Percentiles rank a stretch among this genome's conserved stretches.
Conservation (phyloP, 2,797 vertebrate species). For the Synaphobranchus kaupii region DNA sequence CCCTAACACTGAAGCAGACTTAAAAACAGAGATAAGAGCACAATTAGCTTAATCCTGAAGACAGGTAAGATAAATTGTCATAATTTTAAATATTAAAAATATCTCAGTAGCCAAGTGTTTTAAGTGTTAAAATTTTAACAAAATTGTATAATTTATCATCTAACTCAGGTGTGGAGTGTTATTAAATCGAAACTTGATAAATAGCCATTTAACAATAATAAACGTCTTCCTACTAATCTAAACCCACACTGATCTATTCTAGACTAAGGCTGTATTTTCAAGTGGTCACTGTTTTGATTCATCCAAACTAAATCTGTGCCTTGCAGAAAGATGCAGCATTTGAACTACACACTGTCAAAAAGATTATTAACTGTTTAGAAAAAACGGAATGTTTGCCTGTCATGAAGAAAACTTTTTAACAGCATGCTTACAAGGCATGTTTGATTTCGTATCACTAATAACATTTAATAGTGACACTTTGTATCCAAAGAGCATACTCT, state of each 20-base stretch:
- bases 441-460: not conserved
- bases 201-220: not conserved
- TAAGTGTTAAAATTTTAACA: not conserved
- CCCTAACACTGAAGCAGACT: not conserved
- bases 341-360: not conserved
- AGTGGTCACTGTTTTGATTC: not conserved
- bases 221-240: not conserved
- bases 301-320: not conserved
- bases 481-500: not conserved
- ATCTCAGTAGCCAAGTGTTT: not conserved
- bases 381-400: not conserved
- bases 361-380: not conserved
- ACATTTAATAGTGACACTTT: not conserved
- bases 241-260: not conserved
- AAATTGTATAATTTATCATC: not conserved
- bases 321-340: not conserved
- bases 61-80: conserved; percentile 21
- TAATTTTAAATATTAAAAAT: not conserved
- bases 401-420: not conserved
- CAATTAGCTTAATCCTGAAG: not conserved
- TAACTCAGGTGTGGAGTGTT: not conserved
- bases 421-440: not conserved
- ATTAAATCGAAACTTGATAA: not conserved
- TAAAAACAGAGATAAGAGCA: not conserved
- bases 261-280: not conserved